A percentile compares a stretch with the other conserved stretches of the same genome.
Evolutionary conservation across 2,797 vertebrate genomes (phyloP).

Genomic region (Leuciscus waleckii): DNA sequence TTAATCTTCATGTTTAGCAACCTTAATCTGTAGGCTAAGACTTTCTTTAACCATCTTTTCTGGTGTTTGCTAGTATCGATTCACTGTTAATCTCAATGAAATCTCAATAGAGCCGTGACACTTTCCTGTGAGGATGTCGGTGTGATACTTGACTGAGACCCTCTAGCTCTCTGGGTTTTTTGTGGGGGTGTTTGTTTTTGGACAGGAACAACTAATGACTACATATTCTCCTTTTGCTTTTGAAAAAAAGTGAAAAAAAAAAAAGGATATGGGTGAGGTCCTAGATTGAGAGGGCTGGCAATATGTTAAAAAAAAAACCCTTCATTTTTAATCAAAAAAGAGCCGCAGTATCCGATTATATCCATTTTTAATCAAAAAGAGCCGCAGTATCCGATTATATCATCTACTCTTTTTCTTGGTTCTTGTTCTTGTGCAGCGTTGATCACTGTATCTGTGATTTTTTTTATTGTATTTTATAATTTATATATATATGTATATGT

Average conservation of each 20-base stretch:
- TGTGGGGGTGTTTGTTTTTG: background rate
- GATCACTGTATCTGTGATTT: background rate
- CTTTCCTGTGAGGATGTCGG: background rate
- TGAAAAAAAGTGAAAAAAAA: background rate
- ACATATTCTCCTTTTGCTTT: background rate
- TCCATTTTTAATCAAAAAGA: no score
- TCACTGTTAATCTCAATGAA: constrained; percentile 15
- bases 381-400: no score
- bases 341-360: no score
- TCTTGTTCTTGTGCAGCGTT: background rate
- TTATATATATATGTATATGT: no score
- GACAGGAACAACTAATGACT: background rate
- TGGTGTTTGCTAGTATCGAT: constrained; percentile 19
- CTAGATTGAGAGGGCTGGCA: background rate
- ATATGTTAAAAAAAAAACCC: background rate
- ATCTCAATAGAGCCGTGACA: constrained; percentile 18
- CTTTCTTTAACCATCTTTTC: constrained; percentile 1
- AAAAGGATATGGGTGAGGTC: background rate
- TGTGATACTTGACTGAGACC: background rate
- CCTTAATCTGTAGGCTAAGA: background rate
- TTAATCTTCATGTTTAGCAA: constrained; percentile 43
- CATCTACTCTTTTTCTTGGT: no score
- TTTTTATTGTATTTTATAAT: background rate
- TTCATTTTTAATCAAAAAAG: no score
- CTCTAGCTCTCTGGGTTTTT: background rate